Conservation (phyloP, 2,113 vertebrate genomes). For the Polyodon spathula region DNA sequence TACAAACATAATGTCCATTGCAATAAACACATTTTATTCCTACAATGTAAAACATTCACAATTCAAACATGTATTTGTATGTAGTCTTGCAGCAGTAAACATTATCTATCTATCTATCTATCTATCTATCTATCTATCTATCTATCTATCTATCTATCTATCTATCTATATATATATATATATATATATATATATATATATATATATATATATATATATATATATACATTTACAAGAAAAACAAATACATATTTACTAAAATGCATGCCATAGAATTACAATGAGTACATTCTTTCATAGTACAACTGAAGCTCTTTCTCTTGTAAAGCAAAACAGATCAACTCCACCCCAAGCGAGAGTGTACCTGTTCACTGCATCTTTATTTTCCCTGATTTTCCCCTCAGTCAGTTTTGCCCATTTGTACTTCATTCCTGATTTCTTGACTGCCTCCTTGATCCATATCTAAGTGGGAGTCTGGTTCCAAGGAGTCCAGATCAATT, state of each 20-base stretch:
- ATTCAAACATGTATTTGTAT: too few species aligned
- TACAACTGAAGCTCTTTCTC: background rate
- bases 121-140: too few species aligned
- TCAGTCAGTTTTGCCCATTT: conserved; percentile 66
- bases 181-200: too few species aligned
- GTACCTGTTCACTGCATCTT: conserved; percentile 70
- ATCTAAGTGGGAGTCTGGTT: conserved; percentile 56
- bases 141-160: too few species aligned
- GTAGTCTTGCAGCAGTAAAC: too few species aligned
- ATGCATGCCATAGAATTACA: background rate
- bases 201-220: too few species aligned
- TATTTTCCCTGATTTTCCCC: conserved; percentile 58
- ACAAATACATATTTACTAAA: background rate
- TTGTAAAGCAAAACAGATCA: background rate
- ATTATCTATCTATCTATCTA: too few species aligned
- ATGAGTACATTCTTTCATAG: too few species aligned
- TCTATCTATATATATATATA: too few species aligned
- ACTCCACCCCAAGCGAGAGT: background rate
- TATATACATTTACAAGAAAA: background rate
- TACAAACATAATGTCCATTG: too few species aligned
- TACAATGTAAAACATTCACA: too few species aligned
- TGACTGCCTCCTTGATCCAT: conserved; percentile 75
- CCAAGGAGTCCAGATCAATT: conserved; percentile 59
- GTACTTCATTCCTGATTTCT: conserved; percentile 77
- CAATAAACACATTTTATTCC: too few species aligned